These are phyloP conservation scores for Xylophagus ater DNA, from an alignment of 2,888 invertebrate genomes.

Conservation along the genomic window DNA sequence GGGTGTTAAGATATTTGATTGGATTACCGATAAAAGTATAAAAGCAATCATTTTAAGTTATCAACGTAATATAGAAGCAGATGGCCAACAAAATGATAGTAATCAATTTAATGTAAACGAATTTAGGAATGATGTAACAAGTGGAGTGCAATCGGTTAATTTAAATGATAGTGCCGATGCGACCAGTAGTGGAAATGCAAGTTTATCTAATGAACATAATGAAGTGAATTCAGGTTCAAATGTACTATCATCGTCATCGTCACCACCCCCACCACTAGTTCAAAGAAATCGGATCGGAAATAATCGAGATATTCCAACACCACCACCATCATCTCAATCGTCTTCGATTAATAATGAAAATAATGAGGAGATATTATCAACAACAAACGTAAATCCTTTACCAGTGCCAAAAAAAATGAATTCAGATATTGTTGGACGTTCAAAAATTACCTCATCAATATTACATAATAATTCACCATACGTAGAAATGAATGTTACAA, in stretches of 20 bases:
- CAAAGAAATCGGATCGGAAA: conserved; percentile 14
- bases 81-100: conserved; percentile 3
- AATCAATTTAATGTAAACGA: conserved; percentile 6
- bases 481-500: conserved; percentile 22
- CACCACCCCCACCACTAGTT: conserved; percentile 18
- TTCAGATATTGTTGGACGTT: conserved; percentile 21
- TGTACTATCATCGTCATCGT: conserved; percentile 10
- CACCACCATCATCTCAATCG: conserved; percentile 10
- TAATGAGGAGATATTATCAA: conserved; percentile 7
- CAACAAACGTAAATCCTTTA: conserved; percentile 8
- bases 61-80: conserved; percentile 20
- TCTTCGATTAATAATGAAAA: conserved; percentile 2
- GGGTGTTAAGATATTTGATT: conserved; percentile 56
- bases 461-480: conserved; percentile 18
- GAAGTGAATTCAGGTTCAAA: not conserved
- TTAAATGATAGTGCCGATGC: conserved; percentile 15
- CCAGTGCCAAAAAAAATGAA: conserved; percentile 26
- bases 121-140: conserved; percentile 3
- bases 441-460: conserved; percentile 7
- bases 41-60: conserved; percentile 34
- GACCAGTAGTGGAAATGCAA: conserved; percentile 11
- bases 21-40: conserved; percentile 45
- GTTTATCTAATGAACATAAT: conserved; percentile 4
- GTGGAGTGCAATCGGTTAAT: conserved; percentile 15
- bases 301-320: conserved; percentile 14